These are phyloP conservation scores for Scortum barcoo DNA, from an alignment of 2,113 vertebrate genomes.

Conservation along the genomic window DNA sequence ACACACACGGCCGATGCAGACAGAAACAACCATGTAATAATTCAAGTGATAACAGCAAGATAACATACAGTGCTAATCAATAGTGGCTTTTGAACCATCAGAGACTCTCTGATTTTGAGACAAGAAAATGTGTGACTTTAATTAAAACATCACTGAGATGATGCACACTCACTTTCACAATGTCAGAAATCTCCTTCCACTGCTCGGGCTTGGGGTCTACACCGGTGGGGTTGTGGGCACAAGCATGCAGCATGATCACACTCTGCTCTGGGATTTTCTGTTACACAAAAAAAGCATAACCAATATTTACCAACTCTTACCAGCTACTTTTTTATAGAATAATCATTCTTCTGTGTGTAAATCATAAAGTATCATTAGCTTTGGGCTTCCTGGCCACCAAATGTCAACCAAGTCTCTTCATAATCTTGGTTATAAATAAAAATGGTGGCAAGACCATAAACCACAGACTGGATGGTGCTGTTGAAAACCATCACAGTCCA, in stretches of 20 bases:
- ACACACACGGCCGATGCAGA: background rate
- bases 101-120: background rate
- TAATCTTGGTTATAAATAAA: background rate
- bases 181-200: conserved; percentile 92
- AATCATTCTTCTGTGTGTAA: background rate
- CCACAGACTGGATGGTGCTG: background rate
- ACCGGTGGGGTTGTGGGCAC: conserved; percentile 97
- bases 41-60: conserved; percentile 11
- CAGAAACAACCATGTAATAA: background rate
- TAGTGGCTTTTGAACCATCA: conserved; percentile 4
- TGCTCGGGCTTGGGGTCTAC: conserved; percentile 95
- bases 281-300: conserved; percentile 18
- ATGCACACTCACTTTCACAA: conserved; percentile 88
- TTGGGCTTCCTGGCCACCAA: background rate
- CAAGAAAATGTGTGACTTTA: conserved; percentile 5
- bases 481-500: background rate
- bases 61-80: conserved; percentile 1
- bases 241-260: conserved; percentile 94
- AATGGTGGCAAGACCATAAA: background rate
- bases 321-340: background rate
- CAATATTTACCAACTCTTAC: background rate
- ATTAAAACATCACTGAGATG: background rate
- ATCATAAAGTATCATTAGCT: background rate
- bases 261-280: conserved; percentile 97
- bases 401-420: background rate